These are phyloP conservation scores for Mastacembelus armatus DNA, from an alignment of 2,797 vertebrate genomes.

Conservation along the genomic window DNA sequence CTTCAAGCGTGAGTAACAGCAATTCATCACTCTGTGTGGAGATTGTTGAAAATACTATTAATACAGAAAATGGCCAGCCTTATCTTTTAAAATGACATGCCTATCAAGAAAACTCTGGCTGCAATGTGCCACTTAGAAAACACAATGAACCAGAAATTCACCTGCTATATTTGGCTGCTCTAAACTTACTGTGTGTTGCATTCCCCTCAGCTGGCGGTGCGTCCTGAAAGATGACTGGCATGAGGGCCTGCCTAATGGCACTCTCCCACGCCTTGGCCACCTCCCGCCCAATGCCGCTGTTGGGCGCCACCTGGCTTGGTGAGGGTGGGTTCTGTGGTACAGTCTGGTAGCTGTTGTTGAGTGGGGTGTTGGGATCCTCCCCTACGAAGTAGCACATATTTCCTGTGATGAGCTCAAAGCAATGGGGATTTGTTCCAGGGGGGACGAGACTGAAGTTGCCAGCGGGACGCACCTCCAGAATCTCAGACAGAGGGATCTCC, in stretches of 20 bases:
- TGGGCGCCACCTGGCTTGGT: constrained; percentile 79
- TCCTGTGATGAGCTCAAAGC: constrained; percentile 92
- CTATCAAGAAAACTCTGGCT: background rate
- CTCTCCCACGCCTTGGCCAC: constrained; percentile 89
- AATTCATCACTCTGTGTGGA: no score
- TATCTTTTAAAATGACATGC: background rate
- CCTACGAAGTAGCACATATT: constrained; percentile 91
- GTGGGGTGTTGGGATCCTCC: constrained; percentile 82
- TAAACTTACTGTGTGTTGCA: constrained; percentile 79
- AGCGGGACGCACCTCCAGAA: constrained; percentile 87
- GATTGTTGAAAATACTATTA: no score
- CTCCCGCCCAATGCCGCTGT: constrained; percentile 86
- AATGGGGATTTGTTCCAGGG: constrained; percentile 88
- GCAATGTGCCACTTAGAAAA: background rate
- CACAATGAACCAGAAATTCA: background rate
- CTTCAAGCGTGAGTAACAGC: no score
- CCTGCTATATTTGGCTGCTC: background rate
- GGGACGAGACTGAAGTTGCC: constrained; percentile 86
- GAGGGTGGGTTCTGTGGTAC: constrained; percentile 70
- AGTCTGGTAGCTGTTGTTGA: constrained; percentile 54
- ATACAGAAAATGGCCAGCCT: no score
- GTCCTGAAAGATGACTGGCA: constrained; percentile 90
- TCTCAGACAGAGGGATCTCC: constrained; percentile 93
- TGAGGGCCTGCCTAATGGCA: constrained; percentile 91
- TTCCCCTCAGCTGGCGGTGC: constrained; percentile 81